Base-by-base conservation (phyloP, 2,888 invertebrate genomes). In the Deilephila porcellus region DNA sequence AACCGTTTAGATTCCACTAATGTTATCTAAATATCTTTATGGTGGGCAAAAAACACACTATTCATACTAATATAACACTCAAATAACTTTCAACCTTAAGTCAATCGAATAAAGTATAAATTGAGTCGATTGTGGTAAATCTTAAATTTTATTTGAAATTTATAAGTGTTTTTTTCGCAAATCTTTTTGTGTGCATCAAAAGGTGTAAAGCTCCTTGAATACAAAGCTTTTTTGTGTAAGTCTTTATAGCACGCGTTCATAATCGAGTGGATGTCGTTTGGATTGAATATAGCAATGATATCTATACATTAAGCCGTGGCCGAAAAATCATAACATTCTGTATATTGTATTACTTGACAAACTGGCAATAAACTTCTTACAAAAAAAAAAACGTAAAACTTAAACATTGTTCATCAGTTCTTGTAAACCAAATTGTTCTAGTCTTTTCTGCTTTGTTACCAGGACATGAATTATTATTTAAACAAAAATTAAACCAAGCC, bases 1-100 rank as follows among this genome's bases (percentile, higher is more conserved):
- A 91, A 88, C 89, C 93, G 89, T 93, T 93, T 93, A 93, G 87
- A 93, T 93, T 92, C 94, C 94, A 92, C 94, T 94, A 94, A 94
- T 94, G 92, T 91, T 93, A 93, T 94, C 93, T 93, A 88, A 90
- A 92, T 87, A 90, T 91, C 89, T 88, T 87, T 82, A 86, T 82
- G 87, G 86, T 80, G 85, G 91, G 85, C 84, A 85, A 91, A 90
- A 73, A 73, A 67, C 19, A 29, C n/a, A 8, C 25, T 59, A 59
- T 37, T 56, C 25, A 64, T 52, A 20, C 14, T n/a, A 76, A 80
- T 81, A 77, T 83, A 74, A 75, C 75, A 74, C 77, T 79, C 74
- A 76, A 60, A 70, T 45, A 0, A 71, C 29, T 67, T 53, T 60
- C 64, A 67, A 67, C 60, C 60, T 52, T 71, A 72, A 60, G n/a